A percentile compares a stretch with the other conserved stretches of the same genome.
Evolutionary conservation across 2,888 invertebrate genomes (phyloP).

Genomic region (Agonum fuliginosum): DNA sequence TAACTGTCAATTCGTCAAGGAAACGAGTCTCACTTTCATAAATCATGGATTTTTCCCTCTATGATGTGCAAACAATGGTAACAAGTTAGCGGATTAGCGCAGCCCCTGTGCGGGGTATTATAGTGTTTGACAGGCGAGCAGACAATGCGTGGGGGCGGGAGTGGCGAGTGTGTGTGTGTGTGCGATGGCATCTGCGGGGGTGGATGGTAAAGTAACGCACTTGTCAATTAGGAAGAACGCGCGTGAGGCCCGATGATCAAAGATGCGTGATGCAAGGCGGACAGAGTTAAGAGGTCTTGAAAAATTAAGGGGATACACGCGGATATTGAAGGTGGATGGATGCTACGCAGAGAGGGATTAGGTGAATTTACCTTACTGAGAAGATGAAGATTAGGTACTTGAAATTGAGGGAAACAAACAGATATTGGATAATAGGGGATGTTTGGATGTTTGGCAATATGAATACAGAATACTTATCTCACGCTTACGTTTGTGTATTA

Average conservation of each 20-base stretch:
- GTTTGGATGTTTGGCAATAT: too few relatives aligned
- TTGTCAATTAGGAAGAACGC: constrained; percentile 49
- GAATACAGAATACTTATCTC: too few relatives aligned
- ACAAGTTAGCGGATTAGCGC: constrained; percentile 51
- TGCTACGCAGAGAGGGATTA: not conserved
- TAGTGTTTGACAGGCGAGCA: constrained; percentile 48
- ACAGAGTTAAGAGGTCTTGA: constrained; percentile 53
- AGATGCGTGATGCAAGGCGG: constrained; percentile 39
- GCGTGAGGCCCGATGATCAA: constrained; percentile 51
- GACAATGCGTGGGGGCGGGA: not conserved
- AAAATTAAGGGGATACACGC: constrained; percentile 42
- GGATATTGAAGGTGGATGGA: constrained; percentile 16
- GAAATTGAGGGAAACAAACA: too few relatives aligned
- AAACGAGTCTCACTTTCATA: not conserved
- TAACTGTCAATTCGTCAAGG: not conserved
- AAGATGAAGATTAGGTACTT: too few relatives aligned
- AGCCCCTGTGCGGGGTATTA: constrained; percentile 22
- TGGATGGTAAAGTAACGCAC: constrained; percentile 34
- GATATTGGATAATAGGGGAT: too few relatives aligned
- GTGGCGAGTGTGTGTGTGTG: not conserved
- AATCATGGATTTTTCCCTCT: constrained; percentile 1
- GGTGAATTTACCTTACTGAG: too few relatives aligned
- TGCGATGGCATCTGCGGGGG: constrained; percentile 19
- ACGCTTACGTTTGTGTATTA: too few relatives aligned
- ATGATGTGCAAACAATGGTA: constrained; percentile 41